Conservation (phyloP, 2,888 invertebrate genomes). For the Dryococelus australis region DNA sequence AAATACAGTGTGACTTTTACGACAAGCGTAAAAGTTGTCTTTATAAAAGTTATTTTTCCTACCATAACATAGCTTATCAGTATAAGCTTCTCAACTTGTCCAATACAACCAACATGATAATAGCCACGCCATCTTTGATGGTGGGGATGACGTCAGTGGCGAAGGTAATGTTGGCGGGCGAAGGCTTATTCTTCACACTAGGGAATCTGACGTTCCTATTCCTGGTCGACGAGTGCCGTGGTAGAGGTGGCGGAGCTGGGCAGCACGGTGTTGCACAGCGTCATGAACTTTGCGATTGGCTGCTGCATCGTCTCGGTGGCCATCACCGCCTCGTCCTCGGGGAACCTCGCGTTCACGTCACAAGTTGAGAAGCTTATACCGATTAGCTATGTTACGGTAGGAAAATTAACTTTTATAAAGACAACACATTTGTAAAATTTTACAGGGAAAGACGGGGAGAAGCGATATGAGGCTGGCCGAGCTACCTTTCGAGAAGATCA, state of each 20-base stretch:
- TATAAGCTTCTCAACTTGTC: too few relatives aligned
- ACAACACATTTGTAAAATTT: too few relatives aligned
- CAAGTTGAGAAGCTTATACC: too few relatives aligned
- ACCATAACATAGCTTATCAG: too few relatives aligned
- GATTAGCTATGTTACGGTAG: too few relatives aligned
- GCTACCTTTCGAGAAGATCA: constrained; percentile 91
- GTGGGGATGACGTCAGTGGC: constrained; percentile 74
- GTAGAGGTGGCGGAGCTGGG: constrained; percentile 47
- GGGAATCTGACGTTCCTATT: constrained; percentile 90
- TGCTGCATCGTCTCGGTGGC: constrained; percentile 39
- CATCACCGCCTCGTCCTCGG: constrained; percentile 45
- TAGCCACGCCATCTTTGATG: constrained; percentile 86
- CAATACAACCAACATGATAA: too few relatives aligned
- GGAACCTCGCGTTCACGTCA: constrained; percentile 72
- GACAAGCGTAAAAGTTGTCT: too few relatives aligned
- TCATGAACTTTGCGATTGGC: constrained; percentile 49
- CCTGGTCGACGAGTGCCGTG: constrained; percentile 58
- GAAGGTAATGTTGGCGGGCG: constrained; percentile 83
- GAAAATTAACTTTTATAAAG: too few relatives aligned
- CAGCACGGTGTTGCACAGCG: constrained; percentile 51
- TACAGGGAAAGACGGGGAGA: too few relatives aligned
- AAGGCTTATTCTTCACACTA: constrained; percentile 89
- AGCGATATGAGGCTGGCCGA: background rate
- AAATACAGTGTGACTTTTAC: too few relatives aligned
- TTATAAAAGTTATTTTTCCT: too few relatives aligned